Percentiles rank a stretch among this genome's conserved stretches.
Conservation (phyloP, 2,113 vertebrate species). For the Miniopterus natalensis region DNA sequence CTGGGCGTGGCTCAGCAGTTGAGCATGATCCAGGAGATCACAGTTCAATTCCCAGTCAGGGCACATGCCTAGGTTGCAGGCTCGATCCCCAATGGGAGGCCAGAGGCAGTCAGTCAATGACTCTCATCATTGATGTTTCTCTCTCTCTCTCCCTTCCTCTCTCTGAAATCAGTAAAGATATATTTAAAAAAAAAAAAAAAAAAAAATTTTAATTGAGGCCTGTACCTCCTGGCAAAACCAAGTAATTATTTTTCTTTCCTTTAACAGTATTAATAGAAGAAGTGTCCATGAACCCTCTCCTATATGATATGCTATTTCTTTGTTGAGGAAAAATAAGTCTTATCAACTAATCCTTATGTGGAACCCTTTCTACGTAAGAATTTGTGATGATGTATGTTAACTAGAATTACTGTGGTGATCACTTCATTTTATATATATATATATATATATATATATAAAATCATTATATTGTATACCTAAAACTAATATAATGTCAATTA, state of each 20-base stretch:
- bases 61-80: too few relatives aligned
- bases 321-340: slow-evolving; percentile 5
- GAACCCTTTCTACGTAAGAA: slow-evolving; percentile 14
- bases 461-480: background rate
- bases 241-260: slow-evolving; percentile 13
- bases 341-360: background rate
- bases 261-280: background rate
- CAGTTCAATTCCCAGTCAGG: too few relatives aligned
- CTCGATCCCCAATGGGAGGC: too few relatives aligned
- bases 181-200: background rate
- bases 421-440: background rate
- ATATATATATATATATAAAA: background rate
- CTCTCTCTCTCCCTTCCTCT: too few relatives aligned
- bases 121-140: too few relatives aligned
- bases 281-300: background rate
- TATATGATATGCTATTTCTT: background rate
- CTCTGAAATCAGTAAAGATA: too few relatives aligned
- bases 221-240: background rate
- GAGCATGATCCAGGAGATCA: too few relatives aligned
- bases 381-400: background rate
- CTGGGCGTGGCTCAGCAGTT: too few relatives aligned
- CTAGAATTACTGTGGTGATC: background rate
- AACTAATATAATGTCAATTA: background rate
- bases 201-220: background rate
- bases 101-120: too few relatives aligned